Evolutionary conservation across 2,113 vertebrate species (phyloP).

Genomic region (Bufo gargarizans): DNA sequence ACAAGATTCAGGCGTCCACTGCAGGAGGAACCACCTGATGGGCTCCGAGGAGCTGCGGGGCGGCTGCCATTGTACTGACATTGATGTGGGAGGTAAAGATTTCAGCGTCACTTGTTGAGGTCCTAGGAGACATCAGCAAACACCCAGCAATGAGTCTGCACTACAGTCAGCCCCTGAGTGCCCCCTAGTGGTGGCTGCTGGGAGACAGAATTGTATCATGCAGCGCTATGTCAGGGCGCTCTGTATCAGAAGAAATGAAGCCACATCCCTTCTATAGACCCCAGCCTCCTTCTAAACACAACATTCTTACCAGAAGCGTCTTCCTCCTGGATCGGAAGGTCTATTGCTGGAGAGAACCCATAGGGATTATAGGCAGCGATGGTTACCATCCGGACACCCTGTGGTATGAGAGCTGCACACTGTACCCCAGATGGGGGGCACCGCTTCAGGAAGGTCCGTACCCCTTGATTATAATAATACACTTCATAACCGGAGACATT

Average conservation of each 20-base stretch:
- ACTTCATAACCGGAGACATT: constrained; percentile 63
- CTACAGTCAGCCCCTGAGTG: not conserved
- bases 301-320: rapidly evolving
- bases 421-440: constrained; percentile 39
- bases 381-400: not conserved
- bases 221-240: not conserved
- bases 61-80: constrained; percentile 60
- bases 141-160: not conserved
- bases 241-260: not conserved
- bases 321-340: not conserved
- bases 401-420: constrained; percentile 54
- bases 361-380: constrained; percentile 65
- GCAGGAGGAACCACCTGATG: constrained; percentile 62
- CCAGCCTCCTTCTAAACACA: not conserved
- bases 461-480: not conserved
- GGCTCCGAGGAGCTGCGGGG: not conserved
- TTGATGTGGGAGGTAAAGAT: not conserved
- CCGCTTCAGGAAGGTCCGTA: rapidly evolving
- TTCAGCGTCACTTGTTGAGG: not conserved
- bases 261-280: too few species aligned
- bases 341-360: constrained; percentile 61
- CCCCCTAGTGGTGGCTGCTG: not conserved
- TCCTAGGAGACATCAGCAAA: not conserved
- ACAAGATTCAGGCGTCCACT: constrained; percentile 55
- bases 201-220: not conserved